Evolutionary conservation across 1,140 invertebrate species (phyloP).

Genomic region (Tetranychus urticae): DNA sequence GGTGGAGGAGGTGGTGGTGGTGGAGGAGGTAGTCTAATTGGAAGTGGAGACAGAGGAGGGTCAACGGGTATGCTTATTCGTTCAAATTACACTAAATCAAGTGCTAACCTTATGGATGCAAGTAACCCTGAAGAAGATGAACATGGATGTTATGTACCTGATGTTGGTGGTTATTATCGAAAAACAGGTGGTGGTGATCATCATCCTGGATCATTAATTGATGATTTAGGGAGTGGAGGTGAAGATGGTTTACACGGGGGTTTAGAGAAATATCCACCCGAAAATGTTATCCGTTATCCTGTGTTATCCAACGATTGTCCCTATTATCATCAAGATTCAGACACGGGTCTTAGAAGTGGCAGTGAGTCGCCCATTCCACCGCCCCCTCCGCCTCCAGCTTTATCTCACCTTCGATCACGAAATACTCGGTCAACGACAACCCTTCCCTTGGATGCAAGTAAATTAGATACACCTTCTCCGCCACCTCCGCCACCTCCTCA

Average conservation of each 20-base stretch:
- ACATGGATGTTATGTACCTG: slow-evolving; percentile 16
- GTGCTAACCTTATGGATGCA: neutral
- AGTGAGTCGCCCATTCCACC: slow-evolving; percentile 9
- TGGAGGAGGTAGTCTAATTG: neutral
- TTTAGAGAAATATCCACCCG: neutral
- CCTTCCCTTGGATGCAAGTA: slow-evolving; percentile 4
- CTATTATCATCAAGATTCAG: neutral
- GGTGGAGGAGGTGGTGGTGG: neutral
- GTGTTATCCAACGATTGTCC: neutral
- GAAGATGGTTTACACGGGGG: neutral
- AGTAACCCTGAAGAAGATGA: slow-evolving; percentile 12
- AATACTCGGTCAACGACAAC: neutral
- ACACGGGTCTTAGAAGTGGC: neutral
- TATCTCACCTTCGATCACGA: slow-evolving; percentile 4
- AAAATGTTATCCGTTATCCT: neutral
- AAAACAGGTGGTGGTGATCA: slow-evolving; percentile 13
- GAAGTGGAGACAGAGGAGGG: neutral
- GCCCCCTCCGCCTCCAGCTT: slow-evolving; percentile 7
- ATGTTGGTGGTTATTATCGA: slow-evolving; percentile 10
- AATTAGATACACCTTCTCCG: slow-evolving; percentile 1
- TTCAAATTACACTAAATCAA: neutral
- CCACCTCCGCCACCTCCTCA: neutral
- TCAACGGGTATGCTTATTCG: neutral
- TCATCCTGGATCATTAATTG: neutral
- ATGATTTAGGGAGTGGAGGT: neutral